Conservation (phyloP, 1,140 invertebrate species). For the Lordiphosa collinella region DNA sequence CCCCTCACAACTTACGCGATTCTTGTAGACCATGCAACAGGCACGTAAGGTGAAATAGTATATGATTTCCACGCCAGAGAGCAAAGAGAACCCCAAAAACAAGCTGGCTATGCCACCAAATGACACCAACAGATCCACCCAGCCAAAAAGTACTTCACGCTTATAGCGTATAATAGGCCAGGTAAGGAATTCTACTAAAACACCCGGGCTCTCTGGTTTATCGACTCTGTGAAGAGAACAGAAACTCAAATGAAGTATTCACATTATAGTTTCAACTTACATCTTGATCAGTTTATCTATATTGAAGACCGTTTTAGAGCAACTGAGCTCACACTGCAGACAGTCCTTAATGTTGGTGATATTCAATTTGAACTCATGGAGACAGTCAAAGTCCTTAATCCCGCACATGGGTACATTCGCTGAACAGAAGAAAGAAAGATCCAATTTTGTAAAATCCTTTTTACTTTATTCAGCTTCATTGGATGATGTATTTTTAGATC, state of each 20-base stretch:
- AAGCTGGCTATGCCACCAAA: conserved; percentile 85
- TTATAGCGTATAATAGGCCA: conserved; percentile 88
- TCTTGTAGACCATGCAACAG: conserved; percentile 83
- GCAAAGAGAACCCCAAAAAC: conserved; percentile 87
- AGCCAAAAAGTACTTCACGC: conserved; percentile 87
- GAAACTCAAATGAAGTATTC: not conserved
- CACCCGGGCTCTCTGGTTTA: conserved; percentile 44
- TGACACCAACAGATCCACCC: conserved; percentile 86
- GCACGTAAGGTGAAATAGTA: conserved; percentile 87
- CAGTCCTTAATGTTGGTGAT: conserved; percentile 83
- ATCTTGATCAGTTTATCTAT: conserved; percentile 85
- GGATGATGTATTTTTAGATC: too few species aligned
- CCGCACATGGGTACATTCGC: conserved; percentile 81
- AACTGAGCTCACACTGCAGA: conserved; percentile 84
- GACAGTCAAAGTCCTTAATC: conserved; percentile 82
- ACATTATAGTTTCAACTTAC: conserved; percentile 56
- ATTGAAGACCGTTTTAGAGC: conserved; percentile 86
- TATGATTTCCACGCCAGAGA: conserved; percentile 86
- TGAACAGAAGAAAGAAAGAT: too few species aligned
- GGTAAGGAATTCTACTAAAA: conserved; percentile 82
- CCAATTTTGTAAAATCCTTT: too few species aligned
- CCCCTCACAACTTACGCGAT: conserved; percentile 43
- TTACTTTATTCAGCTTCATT: too few species aligned
- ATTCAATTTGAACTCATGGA: conserved; percentile 81
- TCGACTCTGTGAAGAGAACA: conserved; percentile 36